Percentiles rank a stretch among this genome's conserved stretches.
Evolutionary conservation across 2,888 invertebrate species (phyloP).

Genomic region (Drosophila subsilvestris): DNA sequence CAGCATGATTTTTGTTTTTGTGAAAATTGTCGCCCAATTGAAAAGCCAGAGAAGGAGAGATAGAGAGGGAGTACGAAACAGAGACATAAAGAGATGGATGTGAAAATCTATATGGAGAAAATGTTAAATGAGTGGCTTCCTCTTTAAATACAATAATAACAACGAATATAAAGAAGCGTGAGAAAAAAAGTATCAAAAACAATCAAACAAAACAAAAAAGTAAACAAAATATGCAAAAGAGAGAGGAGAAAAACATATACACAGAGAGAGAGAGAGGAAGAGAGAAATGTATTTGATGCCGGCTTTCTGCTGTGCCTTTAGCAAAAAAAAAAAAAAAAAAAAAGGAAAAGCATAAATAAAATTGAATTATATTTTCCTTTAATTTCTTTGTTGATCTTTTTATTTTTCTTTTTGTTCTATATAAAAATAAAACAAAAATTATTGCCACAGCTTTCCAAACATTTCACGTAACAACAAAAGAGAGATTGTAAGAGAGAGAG

Average conservation of each 20-base stretch:
- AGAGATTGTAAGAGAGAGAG: conserved; percentile 10
- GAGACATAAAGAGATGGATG: conserved; percentile 1
- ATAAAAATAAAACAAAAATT: conserved; percentile 52
- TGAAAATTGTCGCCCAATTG: conserved; percentile 43
- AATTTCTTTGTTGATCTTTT: conserved; percentile 43
- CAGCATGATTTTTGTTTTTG: conserved; percentile 31
- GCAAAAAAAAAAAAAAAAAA: not conserved
- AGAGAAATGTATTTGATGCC: conserved; percentile 29
- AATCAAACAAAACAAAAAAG: conserved; percentile 32
- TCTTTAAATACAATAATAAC: conserved; percentile 65
- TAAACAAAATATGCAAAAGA: conserved; percentile 12
- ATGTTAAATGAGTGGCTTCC: conserved; percentile 70
- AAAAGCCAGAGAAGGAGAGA: conserved; percentile 29
- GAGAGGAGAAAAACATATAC: not conserved
- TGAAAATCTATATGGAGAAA: conserved; percentile 44
- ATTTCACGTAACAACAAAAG: conserved; percentile 64
- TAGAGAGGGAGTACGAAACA: not conserved
- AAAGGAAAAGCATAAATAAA: not conserved
- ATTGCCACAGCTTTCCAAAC: conserved; percentile 53
- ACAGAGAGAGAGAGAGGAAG: not conserved
- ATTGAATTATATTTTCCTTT: conserved; percentile 25
- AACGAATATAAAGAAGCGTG: conserved; percentile 33
- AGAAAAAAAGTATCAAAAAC: not conserved
- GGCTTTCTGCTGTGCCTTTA: conserved; percentile 8
- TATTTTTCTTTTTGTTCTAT: conserved; percentile 25